Conservation (phyloP, 2,113 vertebrate genomes). For the Camelus dromedarius region DNA sequence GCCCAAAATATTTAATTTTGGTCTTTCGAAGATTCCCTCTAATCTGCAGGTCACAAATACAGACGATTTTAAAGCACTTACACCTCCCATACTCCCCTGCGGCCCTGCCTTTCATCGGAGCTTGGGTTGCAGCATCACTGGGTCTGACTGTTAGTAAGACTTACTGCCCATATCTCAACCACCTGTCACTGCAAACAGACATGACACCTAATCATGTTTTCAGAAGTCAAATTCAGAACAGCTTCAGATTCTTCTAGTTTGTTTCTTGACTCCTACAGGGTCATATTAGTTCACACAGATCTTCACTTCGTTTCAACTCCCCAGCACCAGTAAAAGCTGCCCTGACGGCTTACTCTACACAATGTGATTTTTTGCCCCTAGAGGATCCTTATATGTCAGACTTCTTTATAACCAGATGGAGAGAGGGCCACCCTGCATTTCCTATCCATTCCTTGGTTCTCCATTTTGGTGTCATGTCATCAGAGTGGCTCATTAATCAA, state of each 20-base stretch:
- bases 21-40: background rate
- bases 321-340: background rate
- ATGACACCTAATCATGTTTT: background rate
- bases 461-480: background rate
- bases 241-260: background rate
- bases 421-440: background rate
- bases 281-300: background rate
- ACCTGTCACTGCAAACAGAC: background rate
- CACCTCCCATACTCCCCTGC: fast-evolving
- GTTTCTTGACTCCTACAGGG: background rate
- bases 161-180: background rate
- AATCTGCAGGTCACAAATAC: background rate
- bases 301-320: background rate
- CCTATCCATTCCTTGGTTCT: background rate
- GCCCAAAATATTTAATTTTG: background rate
- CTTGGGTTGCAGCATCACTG: background rate
- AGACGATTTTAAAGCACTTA: background rate
- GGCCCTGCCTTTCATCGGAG: fast-evolving
- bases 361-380: background rate
- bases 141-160: background rate
- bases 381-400: background rate
- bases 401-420: background rate
- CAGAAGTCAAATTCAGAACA: background rate
- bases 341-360: background rate
- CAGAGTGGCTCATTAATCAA: conserved; percentile 34